Percentiles rank a stretch among this genome's conserved stretches.
Evolutionary conservation across 2,888 invertebrate species (phyloP).

Genomic region (Rhaphigaster nebulosa): DNA sequence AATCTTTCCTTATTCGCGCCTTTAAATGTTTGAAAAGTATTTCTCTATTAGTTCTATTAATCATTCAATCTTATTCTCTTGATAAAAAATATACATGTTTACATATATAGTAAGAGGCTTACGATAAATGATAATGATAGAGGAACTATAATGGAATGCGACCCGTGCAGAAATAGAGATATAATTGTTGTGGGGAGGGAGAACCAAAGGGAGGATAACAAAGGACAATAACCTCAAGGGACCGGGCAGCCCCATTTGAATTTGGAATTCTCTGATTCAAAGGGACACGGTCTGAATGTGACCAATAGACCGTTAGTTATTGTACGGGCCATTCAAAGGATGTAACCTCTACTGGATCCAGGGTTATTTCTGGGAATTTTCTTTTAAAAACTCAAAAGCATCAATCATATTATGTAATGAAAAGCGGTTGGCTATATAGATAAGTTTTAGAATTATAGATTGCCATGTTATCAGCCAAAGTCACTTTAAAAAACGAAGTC

Average conservation of each 20-base stretch:
- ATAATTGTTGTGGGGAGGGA: neutral
- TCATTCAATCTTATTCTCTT: no score
- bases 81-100: no score
- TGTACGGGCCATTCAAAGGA: neutral
- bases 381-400: no score
- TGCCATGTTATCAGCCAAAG: no score
- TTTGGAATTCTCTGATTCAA: neutral
- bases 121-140: neutral
- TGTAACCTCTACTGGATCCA: neutral
- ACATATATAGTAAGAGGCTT: no score
- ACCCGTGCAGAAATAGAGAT: neutral
- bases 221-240: slow-evolving; percentile 5
- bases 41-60: no score
- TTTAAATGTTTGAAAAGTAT: no score
- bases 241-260: neutral
- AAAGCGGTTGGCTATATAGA: no score
- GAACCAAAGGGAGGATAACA: neutral
- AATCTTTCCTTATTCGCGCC: no score
- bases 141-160: neutral
- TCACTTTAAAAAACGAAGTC: no score
- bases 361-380: neutral
- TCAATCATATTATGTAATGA: no score
- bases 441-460: no score
- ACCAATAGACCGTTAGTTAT: neutral
- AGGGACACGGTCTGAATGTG: neutral